Base-by-base conservation (phyloP, 2,888 invertebrate genomes). In the Scaptomyza reducta region DNA sequence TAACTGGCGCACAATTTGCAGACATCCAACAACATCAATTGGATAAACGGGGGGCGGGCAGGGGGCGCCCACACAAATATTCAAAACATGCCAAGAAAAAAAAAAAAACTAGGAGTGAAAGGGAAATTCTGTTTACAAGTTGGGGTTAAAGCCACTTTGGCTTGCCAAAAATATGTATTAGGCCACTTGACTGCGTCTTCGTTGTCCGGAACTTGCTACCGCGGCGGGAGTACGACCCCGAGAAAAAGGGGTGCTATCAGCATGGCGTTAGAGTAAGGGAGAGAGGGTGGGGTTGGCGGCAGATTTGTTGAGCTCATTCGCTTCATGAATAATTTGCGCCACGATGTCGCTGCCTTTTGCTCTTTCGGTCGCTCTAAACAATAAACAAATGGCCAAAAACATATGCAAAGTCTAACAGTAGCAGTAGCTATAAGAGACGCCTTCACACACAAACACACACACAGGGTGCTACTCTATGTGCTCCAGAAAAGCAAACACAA, bases 321-420 rank as follows among this genome's bases (percentile, higher is more conserved):
- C 67, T 86, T 80, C 87, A 84, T 84, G 84, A 84, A 85, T 85
- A 85, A 85, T 86, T 88, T 84, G 73, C 83, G 82, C 86, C 71
- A 77, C 68, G 81, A 84, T 64, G 87, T 87, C 80, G 84, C 81
- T 70, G 64, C 50, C 46, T 49, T 40, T 64, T 77, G 74, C 69
- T 56, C 68, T 62, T 74, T 58, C n/a, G 11, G 41, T 35, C 45
- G 56, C 54, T 63, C 65, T 61, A 79, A 83, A 87, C 82, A 87
- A 83, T 83, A 83, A 83, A 83, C 82, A 87, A 83, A 87, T 87
- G 80, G 84, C 71, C 77, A 77, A 87, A 87, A 83, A 79, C 82
- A 82, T 82, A 82, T 82, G 86, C 86, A 85, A 76, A 85, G 65
- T 55, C 50, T 14, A 41, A 40, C 18, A 13, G 45, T 22, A 18